Base-by-base conservation (phyloP, 1,140 invertebrate species). In the Drosophila pseudoananassae region DNA sequence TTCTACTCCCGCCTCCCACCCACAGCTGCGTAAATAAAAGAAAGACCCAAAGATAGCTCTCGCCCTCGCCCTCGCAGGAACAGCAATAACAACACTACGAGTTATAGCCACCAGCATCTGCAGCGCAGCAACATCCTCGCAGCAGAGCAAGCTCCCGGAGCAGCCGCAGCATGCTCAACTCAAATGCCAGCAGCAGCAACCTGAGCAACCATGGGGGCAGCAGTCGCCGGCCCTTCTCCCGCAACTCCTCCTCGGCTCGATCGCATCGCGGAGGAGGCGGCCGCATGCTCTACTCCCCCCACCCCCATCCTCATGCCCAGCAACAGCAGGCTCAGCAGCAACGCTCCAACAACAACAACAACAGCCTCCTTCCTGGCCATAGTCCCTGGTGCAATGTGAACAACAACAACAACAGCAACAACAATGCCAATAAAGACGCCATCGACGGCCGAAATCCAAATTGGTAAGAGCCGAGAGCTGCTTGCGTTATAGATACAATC, bases 311-410 rank as follows among this genome's bases (percentile, higher is more conserved):
- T 31, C 76, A 78, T 25, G 57, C 68, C 8, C 78, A 81, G n/a
- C 58, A 38, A 15, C 73, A 76, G 1, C 66, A 69, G 33, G 78
- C 78, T 17, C 78, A 82, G 2, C 78, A 81, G 23, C 72, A 66
- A 9, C 71, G 10, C 64, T 57, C 12, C 75, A 66, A 20, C 73
- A 68, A 56, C 51, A 49, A 10, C 76, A 78, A 55, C 80, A 85
- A 75, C 56, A 68, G 47, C 60, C 77, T 87, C 38, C 56, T 87
- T 20, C 69, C 78, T 43, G 78, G 74, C 33, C 82, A 87, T 57
- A 85, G 82, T 82, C 82, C 82, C 23, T 85, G 82, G 82, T 82
- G 82, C 69, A 85, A 74, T 87, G 60, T 71, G 58, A 83, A 68
- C 76, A 73, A 61, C 68, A 72, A 63, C 55, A 78, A 38, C 63